phyloP scores from a whole-genome alignment of 2,888 invertebrate genomes.

The Cartodere bifasciata region DNA sequence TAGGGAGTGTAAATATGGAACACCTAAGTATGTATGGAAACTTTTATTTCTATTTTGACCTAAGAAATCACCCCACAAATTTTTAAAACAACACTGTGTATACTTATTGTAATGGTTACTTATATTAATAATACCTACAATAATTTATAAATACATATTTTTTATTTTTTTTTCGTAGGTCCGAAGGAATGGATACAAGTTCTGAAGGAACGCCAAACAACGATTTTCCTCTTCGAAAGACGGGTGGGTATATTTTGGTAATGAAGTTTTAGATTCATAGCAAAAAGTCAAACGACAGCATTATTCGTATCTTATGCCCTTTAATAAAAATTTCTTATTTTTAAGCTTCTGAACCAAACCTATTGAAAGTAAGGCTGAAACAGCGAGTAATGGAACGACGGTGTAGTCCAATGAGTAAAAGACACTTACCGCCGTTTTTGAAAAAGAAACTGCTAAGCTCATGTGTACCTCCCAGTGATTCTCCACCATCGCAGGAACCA shows the following conservation, averaged over 20 bases:
- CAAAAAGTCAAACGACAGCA: too few relatives aligned
- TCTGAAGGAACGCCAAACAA: slow-evolving; percentile 42
- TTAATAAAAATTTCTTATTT: slow-evolving; percentile 14
- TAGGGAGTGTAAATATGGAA: too few relatives aligned
- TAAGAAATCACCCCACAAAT: too few relatives aligned
- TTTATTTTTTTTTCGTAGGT: slow-evolving; percentile 28
- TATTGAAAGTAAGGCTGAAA: slow-evolving; percentile 85
- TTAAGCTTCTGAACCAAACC: slow-evolving; percentile 91
- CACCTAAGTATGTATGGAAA: too few relatives aligned
- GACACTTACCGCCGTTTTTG: slow-evolving; percentile 64
- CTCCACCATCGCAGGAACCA: slow-evolving; percentile 41
- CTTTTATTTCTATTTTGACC: too few relatives aligned
- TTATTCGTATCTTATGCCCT: too few relatives aligned
- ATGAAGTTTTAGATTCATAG: too few relatives aligned
- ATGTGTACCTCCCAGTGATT: slow-evolving; percentile 49
- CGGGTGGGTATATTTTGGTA: slow-evolving; percentile 61
- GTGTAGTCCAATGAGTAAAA: slow-evolving; percentile 79
- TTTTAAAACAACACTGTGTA: too few relatives aligned
- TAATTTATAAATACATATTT: too few relatives aligned
- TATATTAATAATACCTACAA: too few relatives aligned
- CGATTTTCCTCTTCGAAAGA: slow-evolving; percentile 90
- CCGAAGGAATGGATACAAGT: slow-evolving; percentile 37
- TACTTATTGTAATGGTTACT: too few relatives aligned
- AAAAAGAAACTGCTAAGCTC: slow-evolving; percentile 54
- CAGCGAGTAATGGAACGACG: slow-evolving; percentile 92